Conservation (phyloP, 2,888 invertebrate species). For the Seira ritae region DNA sequence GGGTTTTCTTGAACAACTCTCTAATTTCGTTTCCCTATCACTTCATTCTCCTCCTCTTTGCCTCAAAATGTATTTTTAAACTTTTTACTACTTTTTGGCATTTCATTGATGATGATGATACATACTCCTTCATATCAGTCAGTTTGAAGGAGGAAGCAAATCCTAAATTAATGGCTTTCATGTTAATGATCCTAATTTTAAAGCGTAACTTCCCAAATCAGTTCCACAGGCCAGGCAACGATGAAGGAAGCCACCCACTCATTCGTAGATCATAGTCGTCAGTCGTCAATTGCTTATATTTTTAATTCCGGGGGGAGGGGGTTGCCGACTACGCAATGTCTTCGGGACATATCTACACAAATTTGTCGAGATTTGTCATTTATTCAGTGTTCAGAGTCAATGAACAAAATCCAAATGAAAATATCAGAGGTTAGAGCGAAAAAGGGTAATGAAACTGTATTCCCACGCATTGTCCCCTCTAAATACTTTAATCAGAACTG, state of each 20-base stretch:
- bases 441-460: not conserved
- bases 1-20: conserved; percentile 10
- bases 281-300: not conserved
- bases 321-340: not conserved
- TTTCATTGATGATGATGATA: conserved; percentile 2
- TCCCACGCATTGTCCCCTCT: not conserved
- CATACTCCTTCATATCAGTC: not conserved
- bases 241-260: conserved; percentile 1
- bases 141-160: not conserved
- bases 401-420: conserved; percentile 2
- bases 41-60: conserved; percentile 22
- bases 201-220: not conserved
- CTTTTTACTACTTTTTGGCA: conserved; percentile 2
- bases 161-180: not conserved
- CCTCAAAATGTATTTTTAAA: conserved; percentile 40
- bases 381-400: not conserved
- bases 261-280: not conserved
- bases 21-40: conserved; percentile 24
- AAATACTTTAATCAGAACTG: not conserved
- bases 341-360: not conserved
- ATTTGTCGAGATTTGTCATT: conserved; percentile 5
- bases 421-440: not conserved
- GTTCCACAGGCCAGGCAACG: too few relatives aligned
- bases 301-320: not conserved
- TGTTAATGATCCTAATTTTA: conserved; percentile 5